Evolutionary conservation across 2,888 invertebrate species (phyloP).

Genomic region (Notocelia uddmanniana): DNA sequence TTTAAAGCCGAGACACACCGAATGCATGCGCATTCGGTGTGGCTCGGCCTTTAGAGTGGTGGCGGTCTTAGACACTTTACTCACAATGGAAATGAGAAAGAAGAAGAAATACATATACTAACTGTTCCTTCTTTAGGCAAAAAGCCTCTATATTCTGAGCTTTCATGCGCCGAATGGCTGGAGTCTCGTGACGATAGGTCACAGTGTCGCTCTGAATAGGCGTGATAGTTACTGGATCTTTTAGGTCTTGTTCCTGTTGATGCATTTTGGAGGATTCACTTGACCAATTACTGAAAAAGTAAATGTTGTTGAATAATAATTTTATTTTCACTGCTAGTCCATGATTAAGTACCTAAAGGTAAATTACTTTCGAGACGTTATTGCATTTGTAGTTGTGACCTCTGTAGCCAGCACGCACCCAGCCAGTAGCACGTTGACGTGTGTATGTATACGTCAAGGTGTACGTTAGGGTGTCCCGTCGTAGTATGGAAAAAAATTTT

Average conservation of each 20-base stretch:
- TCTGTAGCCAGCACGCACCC: too few relatives aligned
- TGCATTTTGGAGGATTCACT: conserved; percentile 49
- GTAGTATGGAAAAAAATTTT: too few relatives aligned
- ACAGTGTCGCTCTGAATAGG: conserved; percentile 59
- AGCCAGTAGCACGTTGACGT: too few relatives aligned
- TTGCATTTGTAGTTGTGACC: too few relatives aligned
- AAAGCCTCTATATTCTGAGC: conserved; percentile 60
- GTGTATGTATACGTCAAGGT: too few relatives aligned
- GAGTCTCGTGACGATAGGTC: conserved; percentile 55
- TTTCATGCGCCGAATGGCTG: conserved; percentile 51
- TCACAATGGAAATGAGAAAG: background rate
- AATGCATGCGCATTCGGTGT: too few relatives aligned
- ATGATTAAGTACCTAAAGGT: too few relatives aligned
- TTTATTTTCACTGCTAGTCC: too few relatives aligned
- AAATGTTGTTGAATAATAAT: background rate
- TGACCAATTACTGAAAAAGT: conserved; percentile 57
- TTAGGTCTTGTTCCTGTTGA: conserved; percentile 17
- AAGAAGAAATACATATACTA: conserved; percentile 46
- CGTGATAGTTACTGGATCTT: conserved; percentile 44
- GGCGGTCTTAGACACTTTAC: background rate
- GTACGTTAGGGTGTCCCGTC: too few relatives aligned
- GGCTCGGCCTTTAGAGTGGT: too few relatives aligned
- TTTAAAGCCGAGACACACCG: too few relatives aligned
- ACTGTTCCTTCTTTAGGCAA: conserved; percentile 56
- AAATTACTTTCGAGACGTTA: too few relatives aligned